phyloP scores from a whole-genome alignment of 2,888 invertebrate species.

The Caenorhabditis afra region DNA sequence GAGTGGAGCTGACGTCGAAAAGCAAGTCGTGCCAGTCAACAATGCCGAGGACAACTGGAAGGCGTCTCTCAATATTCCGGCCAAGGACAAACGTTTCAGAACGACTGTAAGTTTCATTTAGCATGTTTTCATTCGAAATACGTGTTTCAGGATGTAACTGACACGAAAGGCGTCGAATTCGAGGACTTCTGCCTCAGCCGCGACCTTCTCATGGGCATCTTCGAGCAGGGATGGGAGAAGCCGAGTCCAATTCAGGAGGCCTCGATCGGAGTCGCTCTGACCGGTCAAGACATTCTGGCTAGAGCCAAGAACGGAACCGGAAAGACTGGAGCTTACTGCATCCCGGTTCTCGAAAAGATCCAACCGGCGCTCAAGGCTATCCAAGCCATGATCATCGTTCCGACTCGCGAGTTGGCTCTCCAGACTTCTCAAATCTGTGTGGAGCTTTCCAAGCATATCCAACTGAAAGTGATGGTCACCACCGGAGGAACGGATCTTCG shows the following conservation, averaged over 20 bases:
- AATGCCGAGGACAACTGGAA: constrained; percentile 86
- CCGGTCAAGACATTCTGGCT: constrained; percentile 91
- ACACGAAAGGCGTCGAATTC: constrained; percentile 98
- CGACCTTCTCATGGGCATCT: constrained; percentile 98
- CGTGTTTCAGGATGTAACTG: constrained; percentile 91
- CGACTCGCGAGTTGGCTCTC: constrained; percentile 97
- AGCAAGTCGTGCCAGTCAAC: constrained; percentile 38
- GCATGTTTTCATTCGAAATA: too few species aligned
- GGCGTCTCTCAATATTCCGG: constrained; percentile 94
- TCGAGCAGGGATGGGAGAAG: constrained; percentile 97
- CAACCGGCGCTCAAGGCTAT: constrained; percentile 89
- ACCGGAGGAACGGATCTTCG: constrained; percentile 95
- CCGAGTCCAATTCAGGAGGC: constrained; percentile 99
- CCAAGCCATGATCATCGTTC: constrained; percentile 96
- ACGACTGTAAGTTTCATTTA: constrained; percentile 85
- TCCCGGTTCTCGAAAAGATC: constrained; percentile 95
- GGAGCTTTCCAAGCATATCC: constrained; percentile 96
- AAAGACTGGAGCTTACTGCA: constrained; percentile 99
- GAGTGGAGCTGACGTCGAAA: constrained; percentile 61
- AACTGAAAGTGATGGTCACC: constrained; percentile 98
- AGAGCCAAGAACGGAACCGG: constrained; percentile 99
- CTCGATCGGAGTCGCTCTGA: constrained; percentile 97
- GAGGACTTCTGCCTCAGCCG: constrained; percentile 98
- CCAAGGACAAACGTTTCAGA: constrained; percentile 95
- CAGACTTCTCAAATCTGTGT: constrained; percentile 99